Percentiles rank a stretch among this genome's conserved stretches.
phyloP scores from a whole-genome alignment of 1,140 invertebrate species.

The Venturia canescens region DNA sequence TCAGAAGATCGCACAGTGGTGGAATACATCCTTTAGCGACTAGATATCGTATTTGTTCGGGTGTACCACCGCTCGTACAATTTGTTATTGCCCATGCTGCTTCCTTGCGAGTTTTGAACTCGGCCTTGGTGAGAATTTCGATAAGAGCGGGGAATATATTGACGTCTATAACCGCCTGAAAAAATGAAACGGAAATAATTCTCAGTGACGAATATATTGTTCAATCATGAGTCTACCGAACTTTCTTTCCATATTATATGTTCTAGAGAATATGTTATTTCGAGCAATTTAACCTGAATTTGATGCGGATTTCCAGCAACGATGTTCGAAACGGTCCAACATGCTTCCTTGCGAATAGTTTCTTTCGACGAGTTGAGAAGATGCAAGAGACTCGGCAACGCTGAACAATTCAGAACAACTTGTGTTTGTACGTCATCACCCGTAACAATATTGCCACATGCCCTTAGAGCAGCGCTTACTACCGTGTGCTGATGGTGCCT shows the following conservation, averaged over 20 bases:
- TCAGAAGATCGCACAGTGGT: constrained; percentile 96
- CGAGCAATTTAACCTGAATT: constrained; percentile 82
- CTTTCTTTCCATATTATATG: constrained; percentile 1
- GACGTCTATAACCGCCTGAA: constrained; percentile 94
- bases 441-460: constrained; percentile 98
- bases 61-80: constrained; percentile 95
- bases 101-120: constrained; percentile 98
- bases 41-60: constrained; percentile 91
- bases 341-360: constrained; percentile 95
- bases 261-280: constrained; percentile 21
- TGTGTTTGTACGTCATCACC: constrained; percentile 98
- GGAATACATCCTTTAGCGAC: constrained; percentile 89
- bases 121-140: constrained; percentile 92
- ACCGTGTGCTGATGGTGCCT: constrained; percentile 94
- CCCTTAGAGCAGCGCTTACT: constrained; percentile 95
- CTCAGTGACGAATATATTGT: too few species aligned
- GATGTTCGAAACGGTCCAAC: constrained; percentile 99
- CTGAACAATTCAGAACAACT: constrained; percentile 93
- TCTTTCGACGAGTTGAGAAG: constrained; percentile 90
- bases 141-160: constrained; percentile 96
- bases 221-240: too few species aligned
- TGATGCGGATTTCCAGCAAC: constrained; percentile 97
- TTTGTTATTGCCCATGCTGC: constrained; percentile 98
- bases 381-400: constrained; percentile 90
- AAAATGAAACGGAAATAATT: constrained; percentile 47